Base-by-base conservation (phyloP, 2,113 vertebrate species). In the Nematolebias whitei region DNA sequence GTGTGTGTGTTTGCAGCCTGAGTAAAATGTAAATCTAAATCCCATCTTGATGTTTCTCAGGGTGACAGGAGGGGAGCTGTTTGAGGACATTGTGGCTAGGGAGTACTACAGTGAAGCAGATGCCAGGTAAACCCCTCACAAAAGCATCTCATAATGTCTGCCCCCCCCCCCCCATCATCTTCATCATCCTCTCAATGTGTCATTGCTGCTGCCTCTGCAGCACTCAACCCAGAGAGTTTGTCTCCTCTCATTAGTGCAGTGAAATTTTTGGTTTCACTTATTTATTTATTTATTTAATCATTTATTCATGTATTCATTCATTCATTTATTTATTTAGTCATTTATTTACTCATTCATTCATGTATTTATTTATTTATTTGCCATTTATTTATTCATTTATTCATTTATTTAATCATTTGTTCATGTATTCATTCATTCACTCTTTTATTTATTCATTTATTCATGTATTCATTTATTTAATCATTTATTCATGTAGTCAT, bases 31-130 rank as follows among this genome's bases (percentile, higher is more conserved):
- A 13, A 39, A 66, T 60, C 68, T 57, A 53, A 79, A 44, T 43
- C 52, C 23, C 16, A n/a, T 71, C 59, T 79, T 59, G 79, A 3
- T 56, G 14, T 80, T 32, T 53, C 56, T 58, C 79, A 93, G 93
- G 71, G 93, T 93, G 74, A 93, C 93, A 44, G 93, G 93, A 38
- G 93, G 93, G 18, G 93, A 93, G 69, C 76, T 93, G 74, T 93
- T 93, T 29, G 92, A 93, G 73, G 92, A 93, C 51, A 93, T 93
- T 0, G 93, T 93, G 65, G 92, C 92, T 2, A 79, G 92, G 78
- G 93, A 93, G 60, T 93, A 93, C 87, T 93, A 93, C 90, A 92
- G 92, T 56, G 93, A 93, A 74, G 91, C 92, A 47, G 91, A 93
- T 12, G 93, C 92, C 88, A 93, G 93, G 93, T 93, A 92, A 87